Conservation (phyloP, 2,797 vertebrate genomes). For the Neopelma chrysocephalum region DNA sequence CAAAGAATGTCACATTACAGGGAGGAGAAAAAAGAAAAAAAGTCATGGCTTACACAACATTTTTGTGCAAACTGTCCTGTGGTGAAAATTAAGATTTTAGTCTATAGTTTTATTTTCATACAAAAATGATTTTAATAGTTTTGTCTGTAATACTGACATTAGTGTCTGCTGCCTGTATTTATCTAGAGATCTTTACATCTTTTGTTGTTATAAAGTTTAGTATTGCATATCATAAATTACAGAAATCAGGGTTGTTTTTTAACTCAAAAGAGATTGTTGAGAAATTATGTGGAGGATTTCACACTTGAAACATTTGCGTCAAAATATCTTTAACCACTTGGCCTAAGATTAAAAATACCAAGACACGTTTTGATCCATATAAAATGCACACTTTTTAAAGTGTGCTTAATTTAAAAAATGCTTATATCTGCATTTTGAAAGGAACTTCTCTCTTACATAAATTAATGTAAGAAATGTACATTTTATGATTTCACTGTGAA, state of each 20-base stretch:
- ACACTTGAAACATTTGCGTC: constrained; percentile 59
- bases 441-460: background rate
- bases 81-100: background rate
- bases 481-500: background rate
- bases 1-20: background rate
- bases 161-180: background rate
- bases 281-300: constrained; percentile 51
- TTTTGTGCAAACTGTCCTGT: background rate
- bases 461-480: background rate
- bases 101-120: background rate
- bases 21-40: background rate
- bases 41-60: background rate
- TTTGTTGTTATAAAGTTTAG: constrained; percentile 10
- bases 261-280: constrained; percentile 5
- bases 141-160: background rate
- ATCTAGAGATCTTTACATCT: background rate
- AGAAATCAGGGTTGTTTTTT: background rate
- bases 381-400: constrained; percentile 38
- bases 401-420: constrained; percentile 29
- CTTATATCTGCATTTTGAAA: constrained; percentile 34
- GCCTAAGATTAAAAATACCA: constrained; percentile 58
- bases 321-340: constrained; percentile 65
- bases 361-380: constrained; percentile 39
- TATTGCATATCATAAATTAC: background rate
- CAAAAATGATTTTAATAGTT: background rate